A percentile compares a stretch with the other conserved stretches of the same genome.
Evolutionary conservation across 2,797 vertebrate species (phyloP).

Genomic region (Notolepis coatsorum): DNA sequence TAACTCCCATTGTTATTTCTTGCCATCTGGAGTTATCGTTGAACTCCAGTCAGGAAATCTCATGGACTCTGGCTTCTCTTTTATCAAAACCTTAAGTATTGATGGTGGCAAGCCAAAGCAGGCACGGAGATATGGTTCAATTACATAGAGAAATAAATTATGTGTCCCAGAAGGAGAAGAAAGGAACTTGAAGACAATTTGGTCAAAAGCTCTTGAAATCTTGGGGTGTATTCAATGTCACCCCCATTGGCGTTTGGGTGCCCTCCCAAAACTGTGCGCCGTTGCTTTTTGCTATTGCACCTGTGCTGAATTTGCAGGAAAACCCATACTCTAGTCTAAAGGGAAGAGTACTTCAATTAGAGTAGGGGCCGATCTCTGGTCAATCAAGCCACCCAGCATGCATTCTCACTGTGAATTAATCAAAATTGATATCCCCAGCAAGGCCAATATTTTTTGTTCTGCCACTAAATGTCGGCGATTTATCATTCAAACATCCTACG

Average conservation of each 20-base stretch:
- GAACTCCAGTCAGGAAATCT: slow-evolving; percentile 50
- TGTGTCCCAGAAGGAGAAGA: slow-evolving; percentile 46
- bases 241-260: slow-evolving; percentile 63
- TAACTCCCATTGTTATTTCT: slow-evolving; percentile 41
- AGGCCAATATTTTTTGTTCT: slow-evolving; percentile 82
- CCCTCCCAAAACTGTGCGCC: slow-evolving; percentile 54
- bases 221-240: slow-evolving; percentile 55
- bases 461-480: slow-evolving; percentile 84
- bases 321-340: slow-evolving; percentile 56
- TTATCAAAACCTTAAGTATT: slow-evolving; percentile 71
- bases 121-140: slow-evolving; percentile 45
- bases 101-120: slow-evolving; percentile 31
- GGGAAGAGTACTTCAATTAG: slow-evolving; percentile 69
- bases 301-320: slow-evolving; percentile 78
- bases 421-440: slow-evolving; percentile 84
- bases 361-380: slow-evolving; percentile 66
- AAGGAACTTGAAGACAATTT: slow-evolving; percentile 64
- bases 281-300: slow-evolving; percentile 64
- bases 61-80: slow-evolving; percentile 37
- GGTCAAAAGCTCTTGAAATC: slow-evolving; percentile 52
- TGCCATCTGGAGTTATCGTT: slow-evolving; percentile 64
- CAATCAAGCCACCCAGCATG: slow-evolving; percentile 80
- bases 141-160: slow-evolving; percentile 57
- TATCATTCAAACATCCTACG: slow-evolving; percentile 84
- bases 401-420: slow-evolving; percentile 79